Evolutionary conservation across 1,140 invertebrate genomes (phyloP).

Genomic region (Meloidogyne hapla): DNA sequence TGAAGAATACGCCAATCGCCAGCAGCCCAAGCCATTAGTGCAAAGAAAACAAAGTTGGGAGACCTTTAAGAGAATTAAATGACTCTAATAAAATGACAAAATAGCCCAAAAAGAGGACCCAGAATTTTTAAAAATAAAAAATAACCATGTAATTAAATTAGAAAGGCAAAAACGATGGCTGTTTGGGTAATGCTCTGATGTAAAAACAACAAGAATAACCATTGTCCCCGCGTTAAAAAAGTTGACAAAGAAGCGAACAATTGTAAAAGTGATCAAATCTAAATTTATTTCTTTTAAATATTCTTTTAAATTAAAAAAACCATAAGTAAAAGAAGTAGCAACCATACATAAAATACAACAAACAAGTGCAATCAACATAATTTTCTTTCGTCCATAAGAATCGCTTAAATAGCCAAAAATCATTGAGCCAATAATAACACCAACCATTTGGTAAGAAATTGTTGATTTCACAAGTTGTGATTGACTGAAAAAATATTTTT

Average conservation of each 20-base stretch:
- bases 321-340: slow-evolving; percentile 42
- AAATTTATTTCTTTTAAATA: background rate
- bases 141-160: slow-evolving; percentile 46
- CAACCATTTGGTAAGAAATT: slow-evolving; percentile 26
- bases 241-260: slow-evolving; percentile 45
- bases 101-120: too few relatives aligned
- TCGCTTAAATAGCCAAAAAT: slow-evolving; percentile 28
- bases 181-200: slow-evolving; percentile 50
- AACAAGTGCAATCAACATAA: slow-evolving; percentile 46
- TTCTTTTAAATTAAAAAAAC: background rate
- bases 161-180: slow-evolving; percentile 49
- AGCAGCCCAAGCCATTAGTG: slow-evolving; percentile 45
- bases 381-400: slow-evolving; percentile 27
- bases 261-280: slow-evolving; percentile 40
- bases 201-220: slow-evolving; percentile 49
- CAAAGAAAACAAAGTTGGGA: slow-evolving; percentile 36
- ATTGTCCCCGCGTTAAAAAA: slow-evolving; percentile 53
- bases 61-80: slow-evolving; percentile 6
- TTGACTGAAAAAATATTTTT: background rate
- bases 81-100: too few relatives aligned
- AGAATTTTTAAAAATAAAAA: slow-evolving; percentile 8
- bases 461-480: background rate
- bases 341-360: slow-evolving; percentile 45
- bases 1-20: slow-evolving; percentile 45
- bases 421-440: slow-evolving; percentile 33